Evolutionary conservation across 2,797 vertebrate genomes (phyloP).

Genomic region (Mormyrops boulengeri): DNA sequence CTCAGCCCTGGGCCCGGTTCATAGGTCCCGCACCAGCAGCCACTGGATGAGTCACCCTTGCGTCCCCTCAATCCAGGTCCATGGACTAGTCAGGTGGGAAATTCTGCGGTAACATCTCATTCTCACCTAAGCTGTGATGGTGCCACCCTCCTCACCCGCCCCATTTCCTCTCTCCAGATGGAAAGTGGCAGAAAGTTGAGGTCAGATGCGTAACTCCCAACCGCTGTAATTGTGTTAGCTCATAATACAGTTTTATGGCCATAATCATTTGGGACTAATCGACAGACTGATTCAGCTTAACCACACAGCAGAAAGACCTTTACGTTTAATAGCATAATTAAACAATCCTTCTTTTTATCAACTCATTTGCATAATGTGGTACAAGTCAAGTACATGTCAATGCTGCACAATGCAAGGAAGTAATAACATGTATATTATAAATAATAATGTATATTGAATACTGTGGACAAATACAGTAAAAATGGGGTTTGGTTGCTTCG

Average conservation of each 20-base stretch:
- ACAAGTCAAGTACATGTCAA: background rate
- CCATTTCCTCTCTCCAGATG: background rate
- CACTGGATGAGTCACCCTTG: background rate
- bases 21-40: background rate
- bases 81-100: background rate
- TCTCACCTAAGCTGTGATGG: background rate
- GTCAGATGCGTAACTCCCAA: background rate
- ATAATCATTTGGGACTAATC: slow-evolving; percentile 15
- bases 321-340: slow-evolving; percentile 1
- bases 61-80: background rate
- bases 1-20: background rate
- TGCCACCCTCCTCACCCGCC: background rate
- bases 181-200: background rate
- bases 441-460: background rate
- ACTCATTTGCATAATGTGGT: slow-evolving; percentile 8
- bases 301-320: background rate
- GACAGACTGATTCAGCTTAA: background rate
- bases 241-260: slow-evolving; percentile 7
- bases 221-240: background rate
- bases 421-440: background rate
- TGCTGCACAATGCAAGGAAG: background rate
- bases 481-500: background rate
- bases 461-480: background rate
- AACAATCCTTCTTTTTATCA: background rate
- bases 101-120: background rate